Percentiles rank a stretch among this genome's conserved stretches.
These are phyloP conservation scores for Apis florea DNA, from an alignment of 1,140 invertebrate genomes.

Conservation along the genomic window DNA sequence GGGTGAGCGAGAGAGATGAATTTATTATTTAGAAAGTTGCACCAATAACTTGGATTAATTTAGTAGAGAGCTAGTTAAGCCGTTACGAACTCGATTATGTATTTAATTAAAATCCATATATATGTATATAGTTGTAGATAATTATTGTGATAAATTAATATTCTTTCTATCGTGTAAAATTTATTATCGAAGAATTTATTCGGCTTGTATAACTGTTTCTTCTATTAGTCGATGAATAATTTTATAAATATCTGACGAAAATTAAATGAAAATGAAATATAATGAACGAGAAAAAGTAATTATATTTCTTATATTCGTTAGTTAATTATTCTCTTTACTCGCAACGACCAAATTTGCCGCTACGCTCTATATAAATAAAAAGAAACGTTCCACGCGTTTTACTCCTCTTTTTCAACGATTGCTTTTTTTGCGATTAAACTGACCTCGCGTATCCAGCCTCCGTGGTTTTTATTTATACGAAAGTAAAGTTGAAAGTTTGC, in stretches of 20 bases:
- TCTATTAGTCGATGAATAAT: not conserved
- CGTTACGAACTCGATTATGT: no score
- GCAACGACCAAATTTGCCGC: not conserved
- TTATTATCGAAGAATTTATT: no score
- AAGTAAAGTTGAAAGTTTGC: not conserved
- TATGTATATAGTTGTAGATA: no score
- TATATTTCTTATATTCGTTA: not conserved
- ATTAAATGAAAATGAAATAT: not conserved
- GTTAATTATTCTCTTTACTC: not conserved
- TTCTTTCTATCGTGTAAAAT: no score
- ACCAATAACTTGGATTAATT: not conserved
- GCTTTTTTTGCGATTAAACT: not conserved
- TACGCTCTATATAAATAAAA: not conserved
- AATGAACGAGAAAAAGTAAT: not conserved
- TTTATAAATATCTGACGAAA: no score
- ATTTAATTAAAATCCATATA: not conserved
- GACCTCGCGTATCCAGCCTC: not conserved
- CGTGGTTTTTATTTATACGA: not conserved
- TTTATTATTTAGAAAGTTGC: not conserved
- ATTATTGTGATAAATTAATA: no score
- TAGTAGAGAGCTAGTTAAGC: no score
- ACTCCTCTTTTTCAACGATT: not conserved
- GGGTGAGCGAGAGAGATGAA: not conserved
- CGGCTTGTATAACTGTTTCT: no score
- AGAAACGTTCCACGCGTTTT: not conserved